Evolutionary conservation across 2,797 vertebrate genomes (phyloP), one percentile per base, ranked within the genome.

Genomic region (Poecile montanus): DNA sequence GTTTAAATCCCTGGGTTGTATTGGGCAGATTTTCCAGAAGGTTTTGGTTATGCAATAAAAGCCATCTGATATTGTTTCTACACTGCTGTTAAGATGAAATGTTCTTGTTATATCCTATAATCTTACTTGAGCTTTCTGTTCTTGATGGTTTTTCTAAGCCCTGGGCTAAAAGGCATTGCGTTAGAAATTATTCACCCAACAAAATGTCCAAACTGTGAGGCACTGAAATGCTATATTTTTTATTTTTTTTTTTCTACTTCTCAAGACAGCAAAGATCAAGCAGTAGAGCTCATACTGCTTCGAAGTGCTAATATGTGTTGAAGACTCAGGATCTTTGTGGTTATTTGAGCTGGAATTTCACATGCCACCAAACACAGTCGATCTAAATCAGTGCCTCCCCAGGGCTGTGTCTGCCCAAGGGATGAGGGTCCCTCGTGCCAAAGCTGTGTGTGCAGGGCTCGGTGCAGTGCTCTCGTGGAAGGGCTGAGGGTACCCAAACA

Each of bases 31-130:
- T 94, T 93, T 93, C 21, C 44, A 38, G 63, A 88, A 87, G 81
- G 80, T 81, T 91, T 89, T 89, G 34, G 56, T 89, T 96, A 89
- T 89, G 84, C 76, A 95, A 61, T 85, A 71, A 81, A 95, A 95
- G 8, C 68, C 67, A 34, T 89, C 77, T 77, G 54, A 94, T 94
- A 91, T 16, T 83, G 57, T 78, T 73, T 91, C 56, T 48, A 17
- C 27, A 40, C 32, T 72, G 57, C 58, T 77, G 34, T 45, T 66
- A 72, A 79, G 51, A 88, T 85, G 62, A 74, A 60, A 17, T 29
- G 30, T 65, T 91, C 65, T 61, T 93, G 17, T 80, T 91, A 60
- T 89, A 95, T 93, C 82, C 83, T 83, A 19, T 95, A 93, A 96
- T 96, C 94, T 94, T 72, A 40, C 77, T 87, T 5, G 17, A 61